Conservation (phyloP, 2,113 vertebrate species). For the Periophthalmodon schlosseri region DNA sequence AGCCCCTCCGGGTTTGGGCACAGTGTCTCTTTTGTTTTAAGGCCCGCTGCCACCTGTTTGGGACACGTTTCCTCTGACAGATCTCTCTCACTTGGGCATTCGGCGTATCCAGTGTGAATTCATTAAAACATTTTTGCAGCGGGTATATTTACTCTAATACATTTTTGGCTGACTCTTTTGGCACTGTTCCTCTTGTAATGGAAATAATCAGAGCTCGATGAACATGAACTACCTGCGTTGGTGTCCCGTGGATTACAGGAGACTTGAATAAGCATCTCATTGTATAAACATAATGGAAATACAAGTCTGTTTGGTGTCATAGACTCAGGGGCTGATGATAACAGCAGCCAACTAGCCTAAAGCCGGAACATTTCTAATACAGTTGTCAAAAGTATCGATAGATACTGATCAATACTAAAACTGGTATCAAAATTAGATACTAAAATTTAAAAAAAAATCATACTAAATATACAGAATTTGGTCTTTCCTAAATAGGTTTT, state of each 20-base stretch:
- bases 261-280: background rate
- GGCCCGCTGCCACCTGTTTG: constrained; percentile 61
- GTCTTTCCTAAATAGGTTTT: too few relatives aligned
- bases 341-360: background rate
- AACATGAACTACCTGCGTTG: background rate
- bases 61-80: constrained; percentile 49
- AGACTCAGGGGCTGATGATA: background rate
- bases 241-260: background rate
- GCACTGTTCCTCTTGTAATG: constrained; percentile 15
- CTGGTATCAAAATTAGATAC: too few relatives aligned
- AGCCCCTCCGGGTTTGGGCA: constrained; percentile 54
- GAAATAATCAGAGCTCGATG: constrained; percentile 25
- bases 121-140: constrained; percentile 23
- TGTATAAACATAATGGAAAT: background rate
- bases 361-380: background rate
- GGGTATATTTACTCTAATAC: constrained; percentile 2
- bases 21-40: constrained; percentile 58
- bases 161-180: background rate
- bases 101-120: background rate
- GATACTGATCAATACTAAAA: too few relatives aligned
- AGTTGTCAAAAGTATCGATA: too few relatives aligned
- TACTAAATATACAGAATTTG: too few relatives aligned
- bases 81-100: constrained; percentile 29
- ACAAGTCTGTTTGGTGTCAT: background rate
- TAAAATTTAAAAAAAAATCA: too few relatives aligned